Evolutionary conservation across 1,140 invertebrate species (phyloP).

Genomic region (Dreissena polymorpha): DNA sequence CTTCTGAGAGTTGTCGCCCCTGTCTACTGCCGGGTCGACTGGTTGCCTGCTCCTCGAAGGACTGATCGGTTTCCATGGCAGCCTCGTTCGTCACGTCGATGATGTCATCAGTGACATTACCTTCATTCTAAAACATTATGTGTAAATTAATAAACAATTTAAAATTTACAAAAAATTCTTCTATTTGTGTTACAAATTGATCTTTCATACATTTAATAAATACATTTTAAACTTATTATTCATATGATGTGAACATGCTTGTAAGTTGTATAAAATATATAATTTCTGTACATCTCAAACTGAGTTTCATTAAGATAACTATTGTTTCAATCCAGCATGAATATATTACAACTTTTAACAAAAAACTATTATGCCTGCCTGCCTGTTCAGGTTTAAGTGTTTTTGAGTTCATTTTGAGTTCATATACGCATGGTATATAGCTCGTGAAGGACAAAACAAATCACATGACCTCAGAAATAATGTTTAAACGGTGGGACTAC

Average conservation of each 20-base stretch:
- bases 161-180: neutral
- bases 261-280: neutral
- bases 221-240: neutral
- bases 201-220: neutral
- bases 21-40: neutral
- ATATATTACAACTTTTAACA: no score
- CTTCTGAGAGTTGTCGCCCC: constrained; percentile 3
- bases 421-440: no score
- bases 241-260: neutral
- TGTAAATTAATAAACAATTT: neutral
- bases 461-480: no score
- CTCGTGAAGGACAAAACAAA: no score
- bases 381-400: no score
- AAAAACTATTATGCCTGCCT: no score
- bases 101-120: constrained; percentile 20
- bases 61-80: constrained; percentile 6
- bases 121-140: constrained; percentile 16
- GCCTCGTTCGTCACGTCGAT: constrained; percentile 45
- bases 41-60: neutral
- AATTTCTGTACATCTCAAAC: neutral
- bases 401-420: no score
- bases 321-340: no score
- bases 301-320: no score
- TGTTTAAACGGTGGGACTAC: no score
- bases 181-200: neutral